Evolutionary conservation across 1,140 invertebrate genomes (phyloP), one percentile per base, ranked within the genome.

Genomic region (Papilio helenus): DNA sequence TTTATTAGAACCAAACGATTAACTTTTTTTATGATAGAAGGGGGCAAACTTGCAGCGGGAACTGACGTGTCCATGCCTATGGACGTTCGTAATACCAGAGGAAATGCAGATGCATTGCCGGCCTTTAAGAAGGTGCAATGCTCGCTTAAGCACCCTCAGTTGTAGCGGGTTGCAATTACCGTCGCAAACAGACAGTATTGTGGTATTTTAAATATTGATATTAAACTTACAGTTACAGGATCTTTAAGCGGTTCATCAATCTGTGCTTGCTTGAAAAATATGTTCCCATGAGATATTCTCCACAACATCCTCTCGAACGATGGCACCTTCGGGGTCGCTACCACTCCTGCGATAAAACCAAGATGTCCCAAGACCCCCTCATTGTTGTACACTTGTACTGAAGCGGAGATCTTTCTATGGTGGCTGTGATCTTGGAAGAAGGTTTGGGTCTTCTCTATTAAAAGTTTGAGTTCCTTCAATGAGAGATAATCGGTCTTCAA

Each of bases 401-500:
- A 97, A 95, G 87, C 97, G 95, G 90, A 95, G 78, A 91, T 95
- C 85, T 87, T 95, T 84, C 92, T 89, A 23, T 93, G 91, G 0
- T 90, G 96, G 86, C 96, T 96, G 93, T 96, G 96, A 86, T 98
- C 98, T 91, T 97, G 97, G 94, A 99, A 99, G 92, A 99, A 99
- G 0, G 95, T 95, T 92, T 98, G 98, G 2, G 98, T 98, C 92
- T 99, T 99, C 83, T 97, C 96, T 71, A 99, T 95, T 39, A 99
- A 97, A 84, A 99, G 97, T 83, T 97, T 97, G 77, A 99, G 93
- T 92, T 99, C 98, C 42, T 97, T 98, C 29, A 99, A 94, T 84
- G 99, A 98, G 39, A 98, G 95, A 90, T 96, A 99, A 90, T 99
- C 99, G 79, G 97, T 97, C 93, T 98, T 98, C 80, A 99, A 92